Base-by-base conservation (phyloP, 2,888 invertebrate species). In the Drosophila melanocephala region DNA sequence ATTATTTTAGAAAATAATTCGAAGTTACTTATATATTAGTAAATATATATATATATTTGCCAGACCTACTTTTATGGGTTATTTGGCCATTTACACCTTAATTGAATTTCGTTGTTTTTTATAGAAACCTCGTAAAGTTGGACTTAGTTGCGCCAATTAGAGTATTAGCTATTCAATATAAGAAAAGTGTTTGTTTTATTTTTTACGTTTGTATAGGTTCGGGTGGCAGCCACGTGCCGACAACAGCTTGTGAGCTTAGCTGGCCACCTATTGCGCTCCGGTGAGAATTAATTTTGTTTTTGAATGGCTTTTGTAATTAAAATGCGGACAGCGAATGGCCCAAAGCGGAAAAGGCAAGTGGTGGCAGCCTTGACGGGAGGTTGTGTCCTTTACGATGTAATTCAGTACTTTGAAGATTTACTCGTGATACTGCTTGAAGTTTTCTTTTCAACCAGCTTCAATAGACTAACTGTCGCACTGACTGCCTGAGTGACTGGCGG, bases 291-390 rank as follows among this genome's bases (percentile, higher is more conserved):
- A 89, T 82, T 89, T 79, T 55, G 80, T 58, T 85, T 84, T 81
- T 81, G 79, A 84, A 89, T 84, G 79, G 68, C 75, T 75, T 75
- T 66, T 79, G 85, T 89, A 85, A 85, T 85, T 85, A 85, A 89
- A 85, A 87, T 75, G 76, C 79, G 76, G 84, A 63, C 71, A 67
- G 56, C 53, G 35, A 47, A 50, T 60, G 53, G 35, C 51, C 37
- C 42, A 55, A 39, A 19, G 62, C 32, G 57, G 19, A 57, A 26
- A 37, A 37, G 67, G 35, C 26, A 42, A 33, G 28, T 32, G 12
- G 14, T 10, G 19, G 14, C n/a, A 9, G 5, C 9, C 28, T n/a
- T 5, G 16, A 22, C 10, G 6, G 3, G 12, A 44, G 56, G 35
- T 56, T 4, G 14, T 58, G 58, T 32, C 12, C 30, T 5, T 58